Conservation (phyloP, 1,140 invertebrate genomes). For the Dolichoris vasculosae region DNA sequence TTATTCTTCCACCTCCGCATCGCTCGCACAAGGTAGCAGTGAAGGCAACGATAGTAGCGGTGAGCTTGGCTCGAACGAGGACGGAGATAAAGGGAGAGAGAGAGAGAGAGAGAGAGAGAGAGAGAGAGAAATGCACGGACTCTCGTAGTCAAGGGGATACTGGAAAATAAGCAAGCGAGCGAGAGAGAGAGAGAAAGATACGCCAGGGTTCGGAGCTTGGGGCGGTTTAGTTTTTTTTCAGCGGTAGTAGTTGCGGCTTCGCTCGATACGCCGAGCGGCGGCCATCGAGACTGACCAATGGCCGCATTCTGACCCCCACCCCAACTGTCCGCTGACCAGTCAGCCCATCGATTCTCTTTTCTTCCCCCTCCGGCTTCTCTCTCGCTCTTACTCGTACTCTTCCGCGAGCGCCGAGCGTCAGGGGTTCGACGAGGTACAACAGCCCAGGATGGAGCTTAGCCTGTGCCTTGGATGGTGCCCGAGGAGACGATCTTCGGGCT, state of each 20-base stretch:
- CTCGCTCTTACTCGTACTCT: too few species aligned
- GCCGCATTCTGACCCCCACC: constrained; percentile 68
- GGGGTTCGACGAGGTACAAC: neutral
- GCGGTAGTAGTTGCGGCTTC: constrained; percentile 33
- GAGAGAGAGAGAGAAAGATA: neutral
- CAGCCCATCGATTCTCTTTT: constrained; percentile 67
- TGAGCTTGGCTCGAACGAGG: neutral
- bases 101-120: constrained; percentile 1
- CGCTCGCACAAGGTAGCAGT: neutral
- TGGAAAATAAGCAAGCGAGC: neutral
- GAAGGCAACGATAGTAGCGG: neutral
- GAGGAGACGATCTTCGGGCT: constrained; percentile 63
- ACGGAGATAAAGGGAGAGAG: neutral
- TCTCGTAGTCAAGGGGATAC: neutral
- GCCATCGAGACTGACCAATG: constrained; percentile 70
- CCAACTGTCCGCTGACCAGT: constrained; percentile 66
- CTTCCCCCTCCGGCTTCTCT: neutral
- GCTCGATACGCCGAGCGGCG: constrained; percentile 49
- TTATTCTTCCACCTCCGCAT: constrained; percentile 19
- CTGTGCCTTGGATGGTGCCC: too few species aligned
- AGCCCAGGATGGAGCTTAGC: constrained; percentile 13
- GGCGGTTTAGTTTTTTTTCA: constrained; percentile 64
- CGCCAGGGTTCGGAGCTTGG: constrained; percentile 56
- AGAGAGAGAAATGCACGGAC: constrained; percentile 32
- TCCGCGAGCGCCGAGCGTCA: too few species aligned